phyloP scores from a whole-genome alignment of 2,888 invertebrate species.

The Lasius fuliginosus region DNA sequence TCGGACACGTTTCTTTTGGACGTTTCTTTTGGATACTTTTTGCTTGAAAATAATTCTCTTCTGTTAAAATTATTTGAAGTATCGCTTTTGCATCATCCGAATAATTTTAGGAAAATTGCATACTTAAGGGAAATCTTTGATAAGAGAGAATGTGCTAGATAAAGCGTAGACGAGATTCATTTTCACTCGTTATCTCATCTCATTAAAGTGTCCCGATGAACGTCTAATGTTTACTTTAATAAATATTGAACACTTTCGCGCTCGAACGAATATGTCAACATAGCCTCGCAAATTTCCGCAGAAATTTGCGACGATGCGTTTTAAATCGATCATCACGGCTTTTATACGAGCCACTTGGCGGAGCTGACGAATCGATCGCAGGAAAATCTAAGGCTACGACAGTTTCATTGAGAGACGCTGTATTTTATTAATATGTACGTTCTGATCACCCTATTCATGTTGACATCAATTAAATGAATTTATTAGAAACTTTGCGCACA shows the following conservation, averaged over 20 bases:
- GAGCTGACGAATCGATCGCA: not conserved
- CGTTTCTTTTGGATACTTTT: not conserved
- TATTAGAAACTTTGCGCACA: conserved; percentile 6
- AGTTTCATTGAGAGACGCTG: not conserved
- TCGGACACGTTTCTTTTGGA: not conserved
- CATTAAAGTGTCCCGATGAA: not conserved
- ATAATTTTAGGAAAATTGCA: not conserved
- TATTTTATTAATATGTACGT: conserved; percentile 19
- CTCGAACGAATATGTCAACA: conserved; percentile 28
- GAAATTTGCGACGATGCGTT: conserved; percentile 2
- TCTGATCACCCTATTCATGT: conserved; percentile 32
- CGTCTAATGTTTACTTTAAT: conserved; percentile 15
- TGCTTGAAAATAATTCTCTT: not conserved
- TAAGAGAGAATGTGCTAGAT: not conserved
- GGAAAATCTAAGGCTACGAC: not conserved
- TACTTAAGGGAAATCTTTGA: not conserved
- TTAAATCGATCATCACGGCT: not conserved
- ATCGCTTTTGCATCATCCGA: not conserved
- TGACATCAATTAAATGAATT: conserved; percentile 27
- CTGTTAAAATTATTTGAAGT: conserved; percentile 17
- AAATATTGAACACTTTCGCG: conserved; percentile 23
- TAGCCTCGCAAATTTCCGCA: not conserved
- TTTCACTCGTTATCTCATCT: conserved; percentile 12
- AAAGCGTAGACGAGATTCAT: not conserved
- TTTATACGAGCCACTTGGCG: not conserved